phyloP scores from a whole-genome alignment of 2,888 invertebrate genomes.

The Coelinius sp. region DNA sequence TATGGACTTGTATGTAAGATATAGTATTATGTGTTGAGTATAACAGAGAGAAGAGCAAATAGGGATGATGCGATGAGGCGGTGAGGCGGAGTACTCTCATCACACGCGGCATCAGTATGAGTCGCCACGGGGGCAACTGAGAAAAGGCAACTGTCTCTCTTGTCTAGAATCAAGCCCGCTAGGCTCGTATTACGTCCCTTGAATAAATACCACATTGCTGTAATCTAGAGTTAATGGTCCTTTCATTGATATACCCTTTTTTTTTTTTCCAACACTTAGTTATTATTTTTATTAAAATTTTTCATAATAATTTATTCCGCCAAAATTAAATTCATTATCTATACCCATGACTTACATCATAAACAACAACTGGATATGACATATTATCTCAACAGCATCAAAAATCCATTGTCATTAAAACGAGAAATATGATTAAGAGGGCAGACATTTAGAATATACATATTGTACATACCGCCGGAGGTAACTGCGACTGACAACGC shows the following conservation, averaged over 20 bases:
- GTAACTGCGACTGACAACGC: constrained; percentile 63
- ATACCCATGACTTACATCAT: constrained; percentile 32
- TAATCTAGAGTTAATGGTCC: constrained; percentile 67
- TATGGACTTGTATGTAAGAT: constrained; percentile 24
- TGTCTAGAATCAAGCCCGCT: constrained; percentile 29
- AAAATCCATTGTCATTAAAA: constrained; percentile 10
- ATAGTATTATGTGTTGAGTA: constrained; percentile 27
- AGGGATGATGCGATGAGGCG: constrained; percentile 44
- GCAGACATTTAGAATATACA: neutral
- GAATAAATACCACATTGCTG: constrained; percentile 62
- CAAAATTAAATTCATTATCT: neutral
- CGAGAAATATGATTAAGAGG: neutral
- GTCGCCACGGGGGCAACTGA: constrained; percentile 15
- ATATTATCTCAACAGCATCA: constrained; percentile 38
- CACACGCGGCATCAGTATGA: constrained; percentile 28
- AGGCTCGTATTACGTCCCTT: constrained; percentile 57
- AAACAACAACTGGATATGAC: constrained; percentile 27
- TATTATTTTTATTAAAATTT: neutral
- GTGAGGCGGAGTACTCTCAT: constrained; percentile 29
- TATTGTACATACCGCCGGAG: constrained; percentile 51
- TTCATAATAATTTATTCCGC: neutral
- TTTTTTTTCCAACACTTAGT: neutral
- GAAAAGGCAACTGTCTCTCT: constrained; percentile 4
- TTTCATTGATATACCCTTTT: constrained; percentile 44
- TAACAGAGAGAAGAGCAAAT: constrained; percentile 35